Base-by-base conservation (phyloP, 2,888 invertebrate species). In the Gari tellinella region DNA sequence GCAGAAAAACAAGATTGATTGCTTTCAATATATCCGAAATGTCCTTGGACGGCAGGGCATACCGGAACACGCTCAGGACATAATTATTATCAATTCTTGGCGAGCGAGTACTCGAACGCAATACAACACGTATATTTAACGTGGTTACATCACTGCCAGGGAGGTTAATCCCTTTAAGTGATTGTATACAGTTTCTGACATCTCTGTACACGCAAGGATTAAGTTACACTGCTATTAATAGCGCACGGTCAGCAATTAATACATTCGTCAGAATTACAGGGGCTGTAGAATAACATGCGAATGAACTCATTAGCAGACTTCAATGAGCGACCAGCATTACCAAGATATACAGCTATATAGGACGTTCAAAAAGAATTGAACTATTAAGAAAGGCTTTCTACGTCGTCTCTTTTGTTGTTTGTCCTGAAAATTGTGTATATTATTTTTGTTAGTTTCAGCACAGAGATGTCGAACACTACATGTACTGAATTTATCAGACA, bases 151-250 rank as follows among this genome's bases (percentile, higher is more conserved):
- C n/a, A n/a, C n/a, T n/a, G n/a, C n/a, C n/a, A n/a, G n/a, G n/a
- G n/a, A n/a, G n/a, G n/a, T n/a, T n/a, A 31, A 31, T 31, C 31
- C 31, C 31, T 31, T 31, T 31, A 31, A 31, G 45, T 41, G 25
- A 60, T 58, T 1, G 19, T n/a, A n/a, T 65, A 8, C 46, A 70
- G 37, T 70, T 63, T 57, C 51, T 70, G 15, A 58, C 69, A 17
- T 21, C 41, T 14, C 23, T 38, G 21, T 58, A 51, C 52, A 23
- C 51, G 14, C 51, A 37, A 14, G 63, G 69, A 14, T 23, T 57
- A n/a, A 41, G 63, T 14, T 70, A 62, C 25, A 56, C 23, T 26
- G 46, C 62, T 19, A 41, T 69, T 40, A 69, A 57, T 49, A 43
- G 15, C 19, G 68, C 62, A 26, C 37, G 51, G 17, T 45, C 61